Conservation (phyloP, 1,140 invertebrate genomes). For the Pogonomyrmex barbatus region DNA sequence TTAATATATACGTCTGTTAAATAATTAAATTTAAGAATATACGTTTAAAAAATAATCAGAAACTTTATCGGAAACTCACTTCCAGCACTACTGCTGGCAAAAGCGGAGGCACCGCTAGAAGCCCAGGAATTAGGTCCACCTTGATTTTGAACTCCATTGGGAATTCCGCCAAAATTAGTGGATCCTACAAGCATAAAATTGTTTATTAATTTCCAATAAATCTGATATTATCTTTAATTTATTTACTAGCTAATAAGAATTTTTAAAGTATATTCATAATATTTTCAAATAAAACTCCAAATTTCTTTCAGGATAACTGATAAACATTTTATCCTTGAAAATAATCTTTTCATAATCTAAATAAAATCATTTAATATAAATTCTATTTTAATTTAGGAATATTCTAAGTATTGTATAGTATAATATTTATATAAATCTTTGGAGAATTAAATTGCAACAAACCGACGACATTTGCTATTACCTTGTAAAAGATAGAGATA, state of each 20-base stretch:
- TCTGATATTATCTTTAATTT: background rate
- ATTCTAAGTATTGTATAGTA: constrained; percentile 18
- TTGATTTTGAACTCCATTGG: constrained; percentile 30
- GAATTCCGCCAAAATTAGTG: constrained; percentile 27
- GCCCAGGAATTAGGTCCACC: constrained; percentile 46
- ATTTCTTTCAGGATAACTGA: background rate
- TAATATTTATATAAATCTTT: background rate
- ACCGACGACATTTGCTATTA: background rate
- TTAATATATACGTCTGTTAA: background rate
- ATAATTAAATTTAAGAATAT: background rate
- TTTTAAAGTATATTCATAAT: background rate
- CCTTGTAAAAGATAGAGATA: background rate
- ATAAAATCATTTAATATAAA: background rate
- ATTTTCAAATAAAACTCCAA: background rate
- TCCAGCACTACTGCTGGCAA: constrained; percentile 51
- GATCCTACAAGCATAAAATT: background rate
- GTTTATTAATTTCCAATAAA: constrained; percentile 16
- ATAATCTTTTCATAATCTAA: background rate
- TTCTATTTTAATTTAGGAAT: constrained; percentile 1
- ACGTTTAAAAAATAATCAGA: background rate
- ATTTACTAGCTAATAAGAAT: background rate
- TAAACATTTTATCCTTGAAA: background rate
- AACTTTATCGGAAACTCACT: constrained; percentile 39
- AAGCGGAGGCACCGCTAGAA: constrained; percentile 63
- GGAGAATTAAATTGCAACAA: background rate